Evolutionary conservation across 2,113 vertebrate species (phyloP).

Genomic region (Notarius quadriscutis): DNA sequence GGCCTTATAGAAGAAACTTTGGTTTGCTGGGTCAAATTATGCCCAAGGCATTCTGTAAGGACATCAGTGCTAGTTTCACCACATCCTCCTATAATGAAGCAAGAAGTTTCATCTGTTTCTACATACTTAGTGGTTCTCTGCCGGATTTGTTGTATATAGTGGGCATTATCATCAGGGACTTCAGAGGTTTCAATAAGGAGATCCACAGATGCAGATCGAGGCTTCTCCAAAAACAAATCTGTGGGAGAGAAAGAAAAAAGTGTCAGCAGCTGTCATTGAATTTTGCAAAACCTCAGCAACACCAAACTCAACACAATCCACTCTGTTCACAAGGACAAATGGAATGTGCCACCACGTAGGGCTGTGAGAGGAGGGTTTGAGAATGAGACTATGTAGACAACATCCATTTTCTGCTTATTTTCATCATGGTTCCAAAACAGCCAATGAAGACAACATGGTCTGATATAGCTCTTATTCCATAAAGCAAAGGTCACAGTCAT

Average conservation of each 20-base stretch:
- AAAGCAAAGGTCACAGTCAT: slow-evolving; percentile 21
- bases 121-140: slow-evolving; percentile 43
- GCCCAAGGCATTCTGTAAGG: slow-evolving; percentile 57
- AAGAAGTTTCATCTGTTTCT: slow-evolving; percentile 62
- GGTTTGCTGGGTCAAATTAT: slow-evolving; percentile 36
- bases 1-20: slow-evolving; percentile 45
- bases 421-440: slow-evolving; percentile 26
- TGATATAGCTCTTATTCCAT: slow-evolving; percentile 61
- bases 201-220: slow-evolving; percentile 70
- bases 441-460: slow-evolving; percentile 68
- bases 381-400: slow-evolving; percentile 73
- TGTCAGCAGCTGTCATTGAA: slow-evolving; percentile 28
- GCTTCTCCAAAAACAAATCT: slow-evolving; percentile 65
- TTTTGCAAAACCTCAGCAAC: slow-evolving; percentile 37
- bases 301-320: slow-evolving; percentile 65
- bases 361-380: slow-evolving; percentile 78
- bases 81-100: slow-evolving; percentile 64
- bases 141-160: slow-evolving; percentile 47
- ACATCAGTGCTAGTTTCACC: slow-evolving; percentile 56
- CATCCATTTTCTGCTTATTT: slow-evolving; percentile 32
- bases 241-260: slow-evolving; percentile 55
- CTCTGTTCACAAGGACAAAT: slow-evolving; percentile 84
- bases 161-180: slow-evolving; percentile 43
- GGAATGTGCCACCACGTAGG: slow-evolving; percentile 81
- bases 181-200: slow-evolving; percentile 63